phyloP scores from a whole-genome alignment of 2,113 vertebrate genomes.

The Acrocephalus arundinaceus region DNA sequence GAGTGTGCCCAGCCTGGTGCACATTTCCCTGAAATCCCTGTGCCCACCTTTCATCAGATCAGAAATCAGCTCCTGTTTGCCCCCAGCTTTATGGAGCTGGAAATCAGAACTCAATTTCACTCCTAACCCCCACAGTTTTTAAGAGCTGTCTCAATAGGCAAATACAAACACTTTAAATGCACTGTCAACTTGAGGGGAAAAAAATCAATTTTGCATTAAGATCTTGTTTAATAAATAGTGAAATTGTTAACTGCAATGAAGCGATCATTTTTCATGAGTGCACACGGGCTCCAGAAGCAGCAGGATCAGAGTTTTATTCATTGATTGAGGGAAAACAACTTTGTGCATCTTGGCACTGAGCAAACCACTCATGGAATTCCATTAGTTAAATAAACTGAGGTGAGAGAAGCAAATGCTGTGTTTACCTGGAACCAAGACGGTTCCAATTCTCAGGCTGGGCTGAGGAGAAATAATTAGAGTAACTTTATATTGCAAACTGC shows the following conservation, averaged over 20 bases:
- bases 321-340: neutral
- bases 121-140: neutral
- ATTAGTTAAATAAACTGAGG: neutral
- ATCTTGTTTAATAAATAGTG: neutral
- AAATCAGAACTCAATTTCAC: neutral
- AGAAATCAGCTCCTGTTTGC: neutral
- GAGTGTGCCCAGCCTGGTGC: neutral
- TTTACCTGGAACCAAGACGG: neutral
- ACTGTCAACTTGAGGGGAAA: neutral
- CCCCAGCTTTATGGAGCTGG: neutral
- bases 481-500: neutral
- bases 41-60: neutral
- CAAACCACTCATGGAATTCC: neutral
- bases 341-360: neutral
- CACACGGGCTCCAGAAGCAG: neutral
- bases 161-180: neutral
- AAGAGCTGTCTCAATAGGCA: neutral
- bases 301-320: neutral
- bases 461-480: neutral
- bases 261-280: neutral
- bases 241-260: neutral
- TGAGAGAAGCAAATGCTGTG: neutral
- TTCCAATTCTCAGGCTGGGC: neutral
- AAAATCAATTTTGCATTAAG: constrained; percentile 43
- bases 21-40: neutral